Percentiles rank a stretch among this genome's conserved stretches.
Conservation (phyloP, 2,797 vertebrate species). For the Centropyge bicolor region DNA sequence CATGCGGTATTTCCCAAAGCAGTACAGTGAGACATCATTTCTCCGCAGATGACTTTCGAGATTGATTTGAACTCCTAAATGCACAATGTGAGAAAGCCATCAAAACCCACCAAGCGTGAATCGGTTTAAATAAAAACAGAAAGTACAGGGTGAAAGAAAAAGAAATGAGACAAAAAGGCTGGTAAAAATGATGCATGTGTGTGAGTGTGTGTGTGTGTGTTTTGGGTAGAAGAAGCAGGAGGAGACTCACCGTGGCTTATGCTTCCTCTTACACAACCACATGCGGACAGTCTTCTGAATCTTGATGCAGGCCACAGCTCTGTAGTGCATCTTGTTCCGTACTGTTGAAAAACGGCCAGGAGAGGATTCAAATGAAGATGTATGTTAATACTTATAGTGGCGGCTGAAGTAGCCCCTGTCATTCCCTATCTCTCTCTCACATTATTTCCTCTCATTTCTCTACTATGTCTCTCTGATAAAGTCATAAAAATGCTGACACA, state of each 20-base stretch:
- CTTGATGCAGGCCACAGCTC: slow-evolving; percentile 95
- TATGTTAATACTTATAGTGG: neutral
- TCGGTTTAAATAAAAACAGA: slow-evolving; percentile 41
- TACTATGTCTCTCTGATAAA: neutral
- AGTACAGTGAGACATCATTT: slow-evolving; percentile 55
- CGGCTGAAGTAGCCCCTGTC: neutral
- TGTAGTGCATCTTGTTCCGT: slow-evolving; percentile 96
- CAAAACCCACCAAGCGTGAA: slow-evolving; percentile 59
- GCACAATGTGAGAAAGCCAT: slow-evolving; percentile 51
- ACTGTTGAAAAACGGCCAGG: slow-evolving; percentile 79
- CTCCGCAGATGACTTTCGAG: slow-evolving; percentile 47
- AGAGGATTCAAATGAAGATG: neutral
- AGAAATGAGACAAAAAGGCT: slow-evolving; percentile 21
- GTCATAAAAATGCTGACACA: neutral
- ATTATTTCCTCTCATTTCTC: neutral
- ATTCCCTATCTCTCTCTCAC: neutral
- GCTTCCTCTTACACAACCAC: slow-evolving; percentile 97
- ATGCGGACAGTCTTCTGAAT: slow-evolving; percentile 98
- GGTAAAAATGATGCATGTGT: neutral
- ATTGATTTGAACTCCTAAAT: slow-evolving; percentile 65
- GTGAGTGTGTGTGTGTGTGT: slow-evolving; percentile 5
- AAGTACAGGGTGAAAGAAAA: neutral
- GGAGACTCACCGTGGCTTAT: slow-evolving; percentile 94
- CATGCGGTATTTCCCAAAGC: slow-evolving; percentile 32
- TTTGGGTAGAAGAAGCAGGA: neutral